These are phyloP conservation scores for Pomacea maculata DNA, from an alignment of 1,140 invertebrate species.

Conservation along the genomic window DNA sequence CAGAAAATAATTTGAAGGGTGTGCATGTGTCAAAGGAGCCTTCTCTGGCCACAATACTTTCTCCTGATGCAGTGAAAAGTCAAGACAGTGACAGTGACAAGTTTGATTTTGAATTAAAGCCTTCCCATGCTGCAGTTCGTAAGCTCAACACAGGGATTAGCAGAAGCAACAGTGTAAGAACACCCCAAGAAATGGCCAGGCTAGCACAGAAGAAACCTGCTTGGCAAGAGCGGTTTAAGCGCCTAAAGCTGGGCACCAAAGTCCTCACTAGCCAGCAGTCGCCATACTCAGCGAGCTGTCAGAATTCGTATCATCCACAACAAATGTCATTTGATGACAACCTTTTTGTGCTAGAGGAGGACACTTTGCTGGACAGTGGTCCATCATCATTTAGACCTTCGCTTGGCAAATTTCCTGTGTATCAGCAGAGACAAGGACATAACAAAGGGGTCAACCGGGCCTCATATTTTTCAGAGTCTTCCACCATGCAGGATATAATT, in stretches of 20 bases:
- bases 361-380: neutral
- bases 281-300: neutral
- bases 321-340: constrained; percentile 3
- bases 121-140: neutral
- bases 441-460: constrained; percentile 26
- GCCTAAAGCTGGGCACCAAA: constrained; percentile 31
- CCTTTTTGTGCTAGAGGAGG: neutral
- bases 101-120: constrained; percentile 5
- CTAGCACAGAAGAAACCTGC: constrained; percentile 19
- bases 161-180: constrained; percentile 31
- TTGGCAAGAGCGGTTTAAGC: constrained; percentile 30
- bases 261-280: constrained; percentile 18
- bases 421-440: constrained; percentile 12
- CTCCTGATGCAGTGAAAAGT: neutral
- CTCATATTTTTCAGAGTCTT: constrained; percentile 52
- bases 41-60: neutral
- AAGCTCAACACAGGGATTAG: constrained; percentile 5
- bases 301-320: neutral
- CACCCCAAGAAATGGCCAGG: constrained; percentile 17
- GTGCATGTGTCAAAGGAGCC: constrained; percentile 12
- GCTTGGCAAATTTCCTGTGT: constrained; percentile 50
- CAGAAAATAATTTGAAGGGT: neutral
- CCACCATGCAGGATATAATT: constrained; percentile 67
- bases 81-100: neutral
- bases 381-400: constrained; percentile 24